phyloP scores from a whole-genome alignment of 2,888 invertebrate species.

The Oscheius sp. region DNA sequence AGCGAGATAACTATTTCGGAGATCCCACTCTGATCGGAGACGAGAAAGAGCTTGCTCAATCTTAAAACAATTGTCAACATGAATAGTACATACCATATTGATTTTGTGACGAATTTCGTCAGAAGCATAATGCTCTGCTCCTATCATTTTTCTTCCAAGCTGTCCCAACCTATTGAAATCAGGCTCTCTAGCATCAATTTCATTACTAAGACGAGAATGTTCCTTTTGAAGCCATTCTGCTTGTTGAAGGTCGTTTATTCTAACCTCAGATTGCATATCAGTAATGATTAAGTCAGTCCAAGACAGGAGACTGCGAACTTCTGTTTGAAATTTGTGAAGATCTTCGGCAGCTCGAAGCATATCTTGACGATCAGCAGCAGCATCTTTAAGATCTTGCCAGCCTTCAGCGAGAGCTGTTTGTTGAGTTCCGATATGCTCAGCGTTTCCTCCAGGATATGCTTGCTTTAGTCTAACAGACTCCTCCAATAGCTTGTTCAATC shows the following conservation, averaged over 20 bases:
- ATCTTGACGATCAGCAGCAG: slow-evolving; percentile 82
- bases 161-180: slow-evolving; percentile 81
- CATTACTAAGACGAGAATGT: slow-evolving; percentile 69
- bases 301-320: slow-evolving; percentile 85
- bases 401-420: slow-evolving; percentile 85
- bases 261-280: slow-evolving; percentile 82
- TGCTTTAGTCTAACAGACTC: slow-evolving; percentile 86
- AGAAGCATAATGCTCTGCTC: slow-evolving; percentile 83
- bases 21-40: slow-evolving; percentile 85
- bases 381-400: slow-evolving; percentile 85
- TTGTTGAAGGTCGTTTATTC: slow-evolving; percentile 76
- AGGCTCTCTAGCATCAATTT: slow-evolving; percentile 88
- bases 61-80: slow-evolving; percentile 70
- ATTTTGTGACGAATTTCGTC: slow-evolving; percentile 70
- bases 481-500: slow-evolving; percentile 82
- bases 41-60: slow-evolving; percentile 79
- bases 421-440: slow-evolving; percentile 85
- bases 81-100: slow-evolving; percentile 11
- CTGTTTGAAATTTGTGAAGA: slow-evolving; percentile 76
- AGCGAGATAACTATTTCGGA: slow-evolving; percentile 81
- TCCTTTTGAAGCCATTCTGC: slow-evolving; percentile 76
- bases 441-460: slow-evolving; percentile 79
- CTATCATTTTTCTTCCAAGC: slow-evolving; percentile 84
- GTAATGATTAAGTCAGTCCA: slow-evolving; percentile 86
- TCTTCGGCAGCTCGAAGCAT: slow-evolving; percentile 86